Evolutionary conservation across 2,888 invertebrate genomes (phyloP).

Genomic region (Pediacus dermestoides): DNA sequence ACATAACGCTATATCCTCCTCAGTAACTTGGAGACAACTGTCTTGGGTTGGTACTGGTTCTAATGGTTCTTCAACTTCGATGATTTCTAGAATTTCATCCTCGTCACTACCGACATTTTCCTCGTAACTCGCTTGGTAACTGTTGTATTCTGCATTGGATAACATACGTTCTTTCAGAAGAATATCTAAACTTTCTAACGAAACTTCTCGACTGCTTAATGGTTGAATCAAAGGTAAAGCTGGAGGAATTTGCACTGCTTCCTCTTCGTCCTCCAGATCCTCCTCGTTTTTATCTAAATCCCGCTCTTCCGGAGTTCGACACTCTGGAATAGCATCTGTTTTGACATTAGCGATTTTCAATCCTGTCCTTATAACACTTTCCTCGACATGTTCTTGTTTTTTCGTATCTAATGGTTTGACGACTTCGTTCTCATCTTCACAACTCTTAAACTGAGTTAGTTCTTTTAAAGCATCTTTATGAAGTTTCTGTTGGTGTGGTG

Average conservation of each 20-base stretch:
- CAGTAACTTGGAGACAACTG: conserved; percentile 84
- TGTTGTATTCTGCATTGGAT: conserved; percentile 47
- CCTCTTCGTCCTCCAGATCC: conserved; percentile 75
- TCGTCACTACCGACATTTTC: conserved; percentile 59
- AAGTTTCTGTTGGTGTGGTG: conserved; percentile 20
- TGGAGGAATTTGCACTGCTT: conserved; percentile 75
- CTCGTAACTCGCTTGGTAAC: conserved; percentile 51
- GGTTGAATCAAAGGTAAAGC: conserved; percentile 76
- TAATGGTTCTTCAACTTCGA: conserved; percentile 74
- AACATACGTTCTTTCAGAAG: conserved; percentile 68
- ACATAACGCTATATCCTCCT: conserved; percentile 86
- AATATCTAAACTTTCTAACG: conserved; percentile 76
- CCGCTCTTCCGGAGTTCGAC: conserved; percentile 40
- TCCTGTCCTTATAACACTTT: conserved; percentile 60
- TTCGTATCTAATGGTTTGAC: conserved; percentile 51
- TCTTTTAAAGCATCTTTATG: conserved; percentile 50
- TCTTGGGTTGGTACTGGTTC: conserved; percentile 85
- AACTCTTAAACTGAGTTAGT: conserved; percentile 62
- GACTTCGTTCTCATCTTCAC: conserved; percentile 53
- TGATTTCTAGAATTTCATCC: conserved; percentile 74
- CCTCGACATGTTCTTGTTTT: conserved; percentile 58
- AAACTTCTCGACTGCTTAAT: conserved; percentile 75
- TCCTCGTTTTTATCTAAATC: conserved; percentile 49
- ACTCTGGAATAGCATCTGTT: conserved; percentile 43
- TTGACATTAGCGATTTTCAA: conserved; percentile 47